Evolutionary conservation across 2,888 invertebrate species (phyloP).

Genomic region (Dicycla oo): DNA sequence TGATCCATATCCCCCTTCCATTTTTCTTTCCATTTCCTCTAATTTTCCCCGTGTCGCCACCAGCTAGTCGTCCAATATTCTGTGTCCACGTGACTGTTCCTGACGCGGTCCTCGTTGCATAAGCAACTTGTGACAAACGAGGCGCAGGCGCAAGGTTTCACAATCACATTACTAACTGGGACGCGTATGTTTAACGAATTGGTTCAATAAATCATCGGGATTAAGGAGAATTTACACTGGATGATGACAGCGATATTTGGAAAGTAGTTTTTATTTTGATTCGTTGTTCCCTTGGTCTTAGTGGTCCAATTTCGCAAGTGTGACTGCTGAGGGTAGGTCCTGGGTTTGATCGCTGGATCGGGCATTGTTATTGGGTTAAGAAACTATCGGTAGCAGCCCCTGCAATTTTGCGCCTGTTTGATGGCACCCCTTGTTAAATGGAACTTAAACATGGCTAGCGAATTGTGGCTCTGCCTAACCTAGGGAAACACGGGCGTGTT

Average conservation of each 20-base stretch:
- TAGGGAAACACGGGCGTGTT: neutral
- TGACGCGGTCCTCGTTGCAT: conserved; percentile 37
- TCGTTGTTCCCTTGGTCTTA: neutral
- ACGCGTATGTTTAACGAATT: conserved; percentile 53
- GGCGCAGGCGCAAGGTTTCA: conserved; percentile 41
- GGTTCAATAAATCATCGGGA: conserved; percentile 19
- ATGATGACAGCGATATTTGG: neutral
- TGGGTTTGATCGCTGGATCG: neutral
- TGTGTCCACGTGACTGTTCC: conserved; percentile 43
- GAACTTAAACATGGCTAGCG: neutral
- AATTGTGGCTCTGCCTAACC: neutral
- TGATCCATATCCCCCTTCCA: neutral
- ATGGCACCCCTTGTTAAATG: neutral
- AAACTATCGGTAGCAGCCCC: neutral
- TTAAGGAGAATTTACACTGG: conserved; percentile 20
- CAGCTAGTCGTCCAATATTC: neutral
- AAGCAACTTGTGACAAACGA: conserved; percentile 37
- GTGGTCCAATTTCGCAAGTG: neutral
- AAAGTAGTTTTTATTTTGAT: neutral
- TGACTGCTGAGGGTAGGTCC: neutral
- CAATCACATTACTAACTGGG: conserved; percentile 58
- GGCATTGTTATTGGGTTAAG: neutral
- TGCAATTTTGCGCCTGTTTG: neutral
- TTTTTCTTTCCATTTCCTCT: neutral
- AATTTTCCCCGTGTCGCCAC: neutral